Conservation (phyloP, 2,113 vertebrate species). For the Gavialis gangeticus region DNA sequence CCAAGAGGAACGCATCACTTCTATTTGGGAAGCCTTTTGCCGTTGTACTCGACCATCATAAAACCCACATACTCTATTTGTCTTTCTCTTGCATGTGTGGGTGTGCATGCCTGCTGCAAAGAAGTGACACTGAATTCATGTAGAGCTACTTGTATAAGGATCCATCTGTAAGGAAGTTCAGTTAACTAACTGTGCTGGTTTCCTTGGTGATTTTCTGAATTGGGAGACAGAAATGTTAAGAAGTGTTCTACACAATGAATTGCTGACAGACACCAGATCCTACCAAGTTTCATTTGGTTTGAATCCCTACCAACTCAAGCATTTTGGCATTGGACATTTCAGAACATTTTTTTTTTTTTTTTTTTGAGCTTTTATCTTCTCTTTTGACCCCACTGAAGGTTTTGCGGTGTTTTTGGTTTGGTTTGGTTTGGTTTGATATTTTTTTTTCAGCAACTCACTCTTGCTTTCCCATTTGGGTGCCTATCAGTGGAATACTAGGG, state of each 20-base stretch:
- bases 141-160: slow-evolving; percentile 23
- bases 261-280: not conserved
- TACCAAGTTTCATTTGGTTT: slow-evolving; percentile 39
- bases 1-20: not conserved
- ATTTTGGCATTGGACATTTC: not conserved
- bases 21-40: not conserved
- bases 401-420: not conserved
- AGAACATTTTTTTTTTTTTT: not conserved
- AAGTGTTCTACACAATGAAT: slow-evolving; percentile 46
- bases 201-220: slow-evolving; percentile 53
- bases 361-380: not conserved
- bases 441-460: not conserved
- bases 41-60: no score
- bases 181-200: slow-evolving; percentile 53
- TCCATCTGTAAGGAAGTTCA: slow-evolving; percentile 66
- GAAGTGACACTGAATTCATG: slow-evolving; percentile 51
- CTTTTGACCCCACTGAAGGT: fast-evolving
- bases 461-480: not conserved
- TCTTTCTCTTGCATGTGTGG: not conserved
- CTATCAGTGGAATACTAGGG: not conserved
- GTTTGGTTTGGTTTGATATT: no score
- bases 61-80: not conserved
- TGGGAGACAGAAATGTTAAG: slow-evolving; percentile 61
- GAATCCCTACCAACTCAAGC: not conserved
- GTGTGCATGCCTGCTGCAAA: slow-evolving; percentile 1